Evolutionary conservation across 2,888 invertebrate genomes (phyloP).

Genomic region (Drosophila dives): DNA sequence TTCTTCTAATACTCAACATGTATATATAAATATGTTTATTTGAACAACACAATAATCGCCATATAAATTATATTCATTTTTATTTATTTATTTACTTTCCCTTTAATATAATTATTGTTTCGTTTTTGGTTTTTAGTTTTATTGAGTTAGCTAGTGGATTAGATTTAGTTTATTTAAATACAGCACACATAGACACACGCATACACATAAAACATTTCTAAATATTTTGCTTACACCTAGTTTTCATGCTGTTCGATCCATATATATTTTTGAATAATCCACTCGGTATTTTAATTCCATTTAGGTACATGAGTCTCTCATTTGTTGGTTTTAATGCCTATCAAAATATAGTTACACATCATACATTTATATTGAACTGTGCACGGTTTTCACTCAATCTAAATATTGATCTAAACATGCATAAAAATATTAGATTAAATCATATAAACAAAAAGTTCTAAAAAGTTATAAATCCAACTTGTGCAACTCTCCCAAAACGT

Average conservation of each 20-base stretch:
- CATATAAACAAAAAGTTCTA: background rate
- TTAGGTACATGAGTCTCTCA: slow-evolving; percentile 82
- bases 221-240: slow-evolving; percentile 44
- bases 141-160: slow-evolving; percentile 27
- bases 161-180: slow-evolving; percentile 30
- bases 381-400: slow-evolving; percentile 8
- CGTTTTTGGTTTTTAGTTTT: slow-evolving; percentile 30
- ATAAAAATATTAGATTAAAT: slow-evolving; percentile 6
- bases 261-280: slow-evolving; percentile 24
- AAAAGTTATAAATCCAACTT: slow-evolving; percentile 1
- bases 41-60: slow-evolving; percentile 66
- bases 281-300: slow-evolving; percentile 51
- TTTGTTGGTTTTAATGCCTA: slow-evolving; percentile 53
- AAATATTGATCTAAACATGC: slow-evolving; percentile 38
- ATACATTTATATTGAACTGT: slow-evolving; percentile 38
- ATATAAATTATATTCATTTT: slow-evolving; percentile 49
- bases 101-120: slow-evolving; percentile 49
- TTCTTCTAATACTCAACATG: slow-evolving; percentile 46
- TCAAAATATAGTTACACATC: slow-evolving; percentile 45
- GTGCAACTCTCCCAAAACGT: background rate
- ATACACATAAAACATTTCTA: slow-evolving; percentile 70
- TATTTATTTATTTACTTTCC: slow-evolving; percentile 5
- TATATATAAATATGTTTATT: slow-evolving; percentile 32
- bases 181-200: slow-evolving; percentile 40
- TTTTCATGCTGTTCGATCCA: slow-evolving; percentile 28